Evolutionary conservation across 2,888 invertebrate genomes (phyloP), one percentile per base, ranked within the genome.

Genomic region (Erebia ligea): DNA sequence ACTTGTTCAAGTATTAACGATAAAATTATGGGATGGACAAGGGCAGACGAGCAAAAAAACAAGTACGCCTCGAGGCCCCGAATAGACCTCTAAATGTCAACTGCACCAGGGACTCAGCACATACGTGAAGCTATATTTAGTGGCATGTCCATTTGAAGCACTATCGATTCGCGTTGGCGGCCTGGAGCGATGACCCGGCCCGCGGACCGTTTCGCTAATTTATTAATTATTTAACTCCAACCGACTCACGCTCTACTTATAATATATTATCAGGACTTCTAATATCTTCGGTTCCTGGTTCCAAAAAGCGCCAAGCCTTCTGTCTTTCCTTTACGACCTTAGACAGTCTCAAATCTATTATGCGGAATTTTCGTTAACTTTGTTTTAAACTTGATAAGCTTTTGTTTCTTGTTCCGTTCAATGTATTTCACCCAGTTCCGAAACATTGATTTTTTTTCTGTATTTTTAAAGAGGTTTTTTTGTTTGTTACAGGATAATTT

Each of bases 401-500:
- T 13, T 57, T 21, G 11, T n/a, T 52, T 17, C 17, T 17, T 9
- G 8, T n/a, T n/a, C 17, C 52, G 9, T 17, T n/a, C n/a, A 6
- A 8, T 8, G 50, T 50, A 50, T 9, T 42, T 42, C 42, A 42
- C 11, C 10, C 50, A 4, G n/a, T 50, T 50, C n/a, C 50, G 13
- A 50, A 6, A 50, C 50, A 50, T n/a, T n/a, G 13, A 8, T 11
- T 56, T 56, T 21, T 21, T 56, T 4, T 19, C 5, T 2, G 5
- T 56, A 21, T 56, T 13, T 4, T 13, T 17, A 21, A 57, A 57
- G 1, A 9, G n/a, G 11, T 62, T 21, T 6, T 62, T 48, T 21
- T n/a, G n/a, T n/a, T 62, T 91, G 88, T 96, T 96, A 10, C 95
- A 96, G 96, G 96, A 96, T 82, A 96, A 95, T 80, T 88, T 96